Percentiles rank a stretch among this genome's conserved stretches.
Evolutionary conservation across 1,140 invertebrate species (phyloP).

Genomic region (Pseudomyrmex sp.): DNA sequence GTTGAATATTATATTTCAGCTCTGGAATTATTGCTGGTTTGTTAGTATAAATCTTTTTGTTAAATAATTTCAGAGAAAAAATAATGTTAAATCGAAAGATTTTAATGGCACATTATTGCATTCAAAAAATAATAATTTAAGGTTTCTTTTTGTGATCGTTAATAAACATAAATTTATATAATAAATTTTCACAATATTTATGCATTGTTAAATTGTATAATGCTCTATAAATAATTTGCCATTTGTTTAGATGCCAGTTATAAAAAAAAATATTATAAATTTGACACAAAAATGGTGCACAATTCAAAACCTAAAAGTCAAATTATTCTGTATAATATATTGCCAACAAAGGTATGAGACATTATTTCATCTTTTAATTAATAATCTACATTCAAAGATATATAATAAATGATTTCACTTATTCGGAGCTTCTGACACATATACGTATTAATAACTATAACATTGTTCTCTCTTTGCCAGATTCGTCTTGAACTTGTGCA

Average conservation of each 20-base stretch:
- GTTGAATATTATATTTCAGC: no score
- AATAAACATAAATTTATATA: neutral
- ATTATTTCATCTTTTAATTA: neutral
- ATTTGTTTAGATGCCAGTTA: no score
- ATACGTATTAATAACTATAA: neutral
- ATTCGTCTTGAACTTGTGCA: neutral
- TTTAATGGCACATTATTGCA: neutral
- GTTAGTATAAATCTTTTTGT: no score
- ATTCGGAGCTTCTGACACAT: neutral
- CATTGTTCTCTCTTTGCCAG: neutral
- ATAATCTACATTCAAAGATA: conserved; percentile 23
- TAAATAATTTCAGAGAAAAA: no score
- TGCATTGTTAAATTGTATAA: neutral
- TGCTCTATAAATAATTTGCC: neutral
- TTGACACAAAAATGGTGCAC: no score
- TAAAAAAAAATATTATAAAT: no score
- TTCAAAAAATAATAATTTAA: neutral
- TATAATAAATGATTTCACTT: neutral
- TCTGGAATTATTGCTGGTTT: no score
- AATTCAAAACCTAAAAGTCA: no score
- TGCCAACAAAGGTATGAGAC: neutral
- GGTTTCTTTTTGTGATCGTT: neutral
- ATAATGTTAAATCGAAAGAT: no score
- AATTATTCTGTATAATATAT: neutral
- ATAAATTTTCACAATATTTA: neutral